Percentiles rank a stretch among this genome's conserved stretches.
phyloP scores from a whole-genome alignment of 2,797 vertebrate genomes.

The Thaleichthys pacificus region DNA sequence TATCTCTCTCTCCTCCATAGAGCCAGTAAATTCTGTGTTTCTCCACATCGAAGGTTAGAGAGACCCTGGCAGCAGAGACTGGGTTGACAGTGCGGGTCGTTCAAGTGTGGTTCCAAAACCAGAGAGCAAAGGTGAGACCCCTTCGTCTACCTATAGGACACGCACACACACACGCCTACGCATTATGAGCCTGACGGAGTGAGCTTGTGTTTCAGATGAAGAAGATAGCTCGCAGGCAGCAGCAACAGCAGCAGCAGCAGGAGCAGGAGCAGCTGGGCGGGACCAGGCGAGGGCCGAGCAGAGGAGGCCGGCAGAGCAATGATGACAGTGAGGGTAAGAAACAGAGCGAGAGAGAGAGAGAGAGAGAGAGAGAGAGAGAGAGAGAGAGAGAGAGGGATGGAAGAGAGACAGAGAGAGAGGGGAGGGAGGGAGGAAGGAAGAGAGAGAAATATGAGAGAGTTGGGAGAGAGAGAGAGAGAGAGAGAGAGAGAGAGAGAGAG shows the following conservation, averaged over 20 bases:
- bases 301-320: constrained; percentile 84
- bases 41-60: constrained; percentile 77
- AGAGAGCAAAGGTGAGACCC: constrained; percentile 86
- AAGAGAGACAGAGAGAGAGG: not conserved
- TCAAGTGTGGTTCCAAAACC: constrained; percentile 93
- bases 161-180: not conserved
- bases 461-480: no score
- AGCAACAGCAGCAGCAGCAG: constrained; percentile 85
- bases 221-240: constrained; percentile 87
- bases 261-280: constrained; percentile 86
- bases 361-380: not conserved
- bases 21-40: not conserved
- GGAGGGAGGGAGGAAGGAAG: no score
- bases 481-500: no score
- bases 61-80: constrained; percentile 88
- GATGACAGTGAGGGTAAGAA: constrained; percentile 87
- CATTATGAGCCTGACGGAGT: not conserved
- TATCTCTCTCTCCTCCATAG: not conserved
- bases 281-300: constrained; percentile 74
- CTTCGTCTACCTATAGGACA: no score
- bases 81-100: constrained; percentile 89
- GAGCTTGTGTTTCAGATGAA: constrained; percentile 80
- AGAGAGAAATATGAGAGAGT: no score
- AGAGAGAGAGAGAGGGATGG: no score
- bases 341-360: not conserved